Evolutionary conservation across 2,888 invertebrate species (phyloP).

Genomic region (Sinelater perroti): DNA sequence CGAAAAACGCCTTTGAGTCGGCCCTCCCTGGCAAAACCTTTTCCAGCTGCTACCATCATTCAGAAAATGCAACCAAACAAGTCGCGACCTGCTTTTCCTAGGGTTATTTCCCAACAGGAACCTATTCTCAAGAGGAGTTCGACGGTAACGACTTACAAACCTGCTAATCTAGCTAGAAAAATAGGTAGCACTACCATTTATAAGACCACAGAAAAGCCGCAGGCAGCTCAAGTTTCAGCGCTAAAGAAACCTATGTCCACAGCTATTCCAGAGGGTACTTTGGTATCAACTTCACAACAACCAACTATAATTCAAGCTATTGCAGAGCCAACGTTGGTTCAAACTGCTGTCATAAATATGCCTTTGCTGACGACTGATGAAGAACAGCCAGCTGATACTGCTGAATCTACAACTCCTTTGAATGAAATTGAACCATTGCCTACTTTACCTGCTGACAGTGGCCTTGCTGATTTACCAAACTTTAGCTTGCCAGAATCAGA

Average conservation of each 20-base stretch:
- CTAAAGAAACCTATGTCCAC: slow-evolving; percentile 4
- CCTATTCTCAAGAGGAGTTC: slow-evolving; percentile 29
- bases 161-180: slow-evolving; percentile 43
- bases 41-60: slow-evolving; percentile 25
- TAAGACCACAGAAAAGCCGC: slow-evolving; percentile 31
- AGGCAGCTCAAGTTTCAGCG: slow-evolving; percentile 2
- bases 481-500: slow-evolving; percentile 57
- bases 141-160: slow-evolving; percentile 28
- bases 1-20: slow-evolving; percentile 46
- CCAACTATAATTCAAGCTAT: background rate
- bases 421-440: slow-evolving; percentile 32
- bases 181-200: slow-evolving; percentile 51
- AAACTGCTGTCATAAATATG: slow-evolving; percentile 51
- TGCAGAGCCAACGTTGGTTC: slow-evolving; percentile 7
- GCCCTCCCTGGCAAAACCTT: slow-evolving; percentile 28
- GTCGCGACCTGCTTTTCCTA: slow-evolving; percentile 2
- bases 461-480: slow-evolving; percentile 23
- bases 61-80: slow-evolving; percentile 29
- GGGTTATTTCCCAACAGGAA: slow-evolving; percentile 41
- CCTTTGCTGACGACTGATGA: slow-evolving; percentile 51
- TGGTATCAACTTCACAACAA: background rate
- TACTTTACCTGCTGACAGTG: slow-evolving; percentile 28
- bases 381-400: slow-evolving; percentile 56
- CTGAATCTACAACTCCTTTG: slow-evolving; percentile 48
- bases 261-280: background rate